Percentiles rank a stretch among this genome's conserved stretches.
Evolutionary conservation across 2,113 vertebrate genomes (phyloP).

Genomic region (Manacus vitellinus): DNA sequence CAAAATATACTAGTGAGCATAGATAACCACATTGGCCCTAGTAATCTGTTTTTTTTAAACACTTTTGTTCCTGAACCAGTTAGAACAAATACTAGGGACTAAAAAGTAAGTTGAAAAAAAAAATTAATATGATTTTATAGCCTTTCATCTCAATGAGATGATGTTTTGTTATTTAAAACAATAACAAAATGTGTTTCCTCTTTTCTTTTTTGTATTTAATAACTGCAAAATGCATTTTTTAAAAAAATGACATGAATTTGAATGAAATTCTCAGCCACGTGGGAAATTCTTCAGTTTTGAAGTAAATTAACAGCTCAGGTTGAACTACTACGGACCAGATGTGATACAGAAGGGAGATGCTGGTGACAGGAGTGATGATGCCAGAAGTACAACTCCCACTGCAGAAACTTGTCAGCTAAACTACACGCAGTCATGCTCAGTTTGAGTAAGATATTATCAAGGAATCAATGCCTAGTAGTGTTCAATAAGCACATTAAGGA

Average conservation of each 20-base stretch:
- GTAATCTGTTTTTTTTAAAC: not conserved
- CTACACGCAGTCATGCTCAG: not conserved
- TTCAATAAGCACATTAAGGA: constrained; percentile 1
- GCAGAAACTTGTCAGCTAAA: constrained; percentile 20
- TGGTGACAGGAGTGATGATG: not conserved
- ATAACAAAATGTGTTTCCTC: not conserved
- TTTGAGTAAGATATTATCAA: not conserved
- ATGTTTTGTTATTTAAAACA: not conserved
- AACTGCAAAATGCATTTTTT: not conserved
- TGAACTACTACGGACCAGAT: not conserved
- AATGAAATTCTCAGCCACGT: not conserved
- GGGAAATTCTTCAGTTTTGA: constrained; percentile 5
- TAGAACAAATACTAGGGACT: not conserved
- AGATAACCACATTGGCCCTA: not conserved
- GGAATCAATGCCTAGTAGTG: constrained; percentile 42
- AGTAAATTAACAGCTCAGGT: constrained; percentile 40
- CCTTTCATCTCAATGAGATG: not conserved
- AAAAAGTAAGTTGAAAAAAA: not conserved
- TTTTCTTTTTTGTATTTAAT: not conserved
- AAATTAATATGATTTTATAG: not conserved
- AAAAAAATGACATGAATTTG: not conserved
- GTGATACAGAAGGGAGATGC: not conserved
- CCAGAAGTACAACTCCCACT: not conserved
- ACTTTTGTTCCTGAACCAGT: not conserved
- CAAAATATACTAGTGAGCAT: not conserved